phyloP scores from a whole-genome alignment of 2,888 invertebrate genomes.

The Sclerodermus sp. region DNA sequence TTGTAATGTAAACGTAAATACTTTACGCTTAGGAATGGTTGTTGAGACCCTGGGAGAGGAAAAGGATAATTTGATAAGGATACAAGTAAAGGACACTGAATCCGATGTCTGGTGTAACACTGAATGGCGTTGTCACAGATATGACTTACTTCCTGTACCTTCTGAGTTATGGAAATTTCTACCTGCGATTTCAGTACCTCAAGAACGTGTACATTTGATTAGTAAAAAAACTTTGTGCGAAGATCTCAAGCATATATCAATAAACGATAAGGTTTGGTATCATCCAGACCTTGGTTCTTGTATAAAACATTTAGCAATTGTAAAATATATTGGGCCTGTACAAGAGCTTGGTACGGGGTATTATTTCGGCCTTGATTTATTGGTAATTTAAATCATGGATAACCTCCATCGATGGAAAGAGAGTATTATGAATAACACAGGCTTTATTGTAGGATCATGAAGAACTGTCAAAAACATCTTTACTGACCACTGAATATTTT shows the following conservation, averaged over 20 bases:
- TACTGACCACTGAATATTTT: conserved; percentile 32
- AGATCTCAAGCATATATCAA: conserved; percentile 47
- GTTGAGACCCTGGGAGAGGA: conserved; percentile 39
- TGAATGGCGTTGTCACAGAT: conserved; percentile 46
- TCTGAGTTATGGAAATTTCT: conserved; percentile 60
- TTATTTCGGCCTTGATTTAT: conserved; percentile 63
- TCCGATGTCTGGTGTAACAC: conserved; percentile 42
- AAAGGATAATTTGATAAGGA: conserved; percentile 32
- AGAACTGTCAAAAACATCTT: conserved; percentile 24
- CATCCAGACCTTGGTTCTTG: conserved; percentile 20
- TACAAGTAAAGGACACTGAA: conserved; percentile 34
- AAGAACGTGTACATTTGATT: conserved; percentile 60
- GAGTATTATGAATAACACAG: not conserved
- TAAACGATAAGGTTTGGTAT: conserved; percentile 41
- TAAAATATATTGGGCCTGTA: conserved; percentile 63
- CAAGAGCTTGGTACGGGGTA: conserved; percentile 60
- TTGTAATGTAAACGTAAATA: conserved; percentile 35
- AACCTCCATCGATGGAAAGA: no score
- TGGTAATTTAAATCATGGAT: conserved; percentile 57
- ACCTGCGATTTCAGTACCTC: conserved; percentile 59
- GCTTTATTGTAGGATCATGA: conserved; percentile 28
- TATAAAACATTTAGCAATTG: conserved; percentile 45
- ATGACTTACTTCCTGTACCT: conserved; percentile 40
- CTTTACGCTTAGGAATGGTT: conserved; percentile 40
- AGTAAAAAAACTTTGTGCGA: conserved; percentile 57